phyloP scores from a whole-genome alignment of 2,113 vertebrate species.

The Zosterops lateralis region DNA sequence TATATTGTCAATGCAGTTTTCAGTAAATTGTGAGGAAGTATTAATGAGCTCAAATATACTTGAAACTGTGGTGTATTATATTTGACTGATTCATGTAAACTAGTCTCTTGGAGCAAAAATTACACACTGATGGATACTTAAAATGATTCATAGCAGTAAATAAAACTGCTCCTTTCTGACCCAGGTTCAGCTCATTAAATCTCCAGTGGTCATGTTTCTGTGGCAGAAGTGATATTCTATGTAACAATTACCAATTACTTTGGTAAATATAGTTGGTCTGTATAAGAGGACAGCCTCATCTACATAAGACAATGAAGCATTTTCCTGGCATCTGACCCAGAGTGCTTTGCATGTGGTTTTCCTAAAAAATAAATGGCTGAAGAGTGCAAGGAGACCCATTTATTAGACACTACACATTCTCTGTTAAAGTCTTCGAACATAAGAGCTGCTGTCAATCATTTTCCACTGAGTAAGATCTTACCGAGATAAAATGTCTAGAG shows the following conservation, averaged over 20 bases:
- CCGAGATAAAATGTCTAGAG: not conserved
- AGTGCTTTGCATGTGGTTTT: not conserved
- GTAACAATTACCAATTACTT: slow-evolving; percentile 54
- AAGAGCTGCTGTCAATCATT: slow-evolving; percentile 26
- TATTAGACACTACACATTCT: not conserved
- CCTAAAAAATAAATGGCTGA: slow-evolving; percentile 14
- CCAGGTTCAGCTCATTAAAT: slow-evolving; percentile 47
- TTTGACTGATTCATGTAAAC: not conserved
- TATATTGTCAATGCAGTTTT: not conserved
- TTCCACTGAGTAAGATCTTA: not conserved
- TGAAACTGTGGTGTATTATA: not conserved
- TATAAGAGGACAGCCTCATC: slow-evolving; percentile 16
- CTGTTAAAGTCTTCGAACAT: not conserved
- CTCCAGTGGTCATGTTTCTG: not conserved
- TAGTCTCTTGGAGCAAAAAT: not conserved
- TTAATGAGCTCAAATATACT: not conserved
- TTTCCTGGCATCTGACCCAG: slow-evolving; percentile 17
- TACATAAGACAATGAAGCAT: not conserved
- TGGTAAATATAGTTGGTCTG: slow-evolving; percentile 20
- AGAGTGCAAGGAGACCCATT: not conserved
- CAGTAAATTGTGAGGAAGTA: not conserved
- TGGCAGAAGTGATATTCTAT: not conserved
- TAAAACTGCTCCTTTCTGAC: slow-evolving; percentile 9
- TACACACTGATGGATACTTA: not conserved
- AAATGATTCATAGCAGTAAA: slow-evolving; percentile 12